Evolutionary conservation across 2,888 invertebrate genomes (phyloP).

Genomic region (Cataglyphis livida): DNA sequence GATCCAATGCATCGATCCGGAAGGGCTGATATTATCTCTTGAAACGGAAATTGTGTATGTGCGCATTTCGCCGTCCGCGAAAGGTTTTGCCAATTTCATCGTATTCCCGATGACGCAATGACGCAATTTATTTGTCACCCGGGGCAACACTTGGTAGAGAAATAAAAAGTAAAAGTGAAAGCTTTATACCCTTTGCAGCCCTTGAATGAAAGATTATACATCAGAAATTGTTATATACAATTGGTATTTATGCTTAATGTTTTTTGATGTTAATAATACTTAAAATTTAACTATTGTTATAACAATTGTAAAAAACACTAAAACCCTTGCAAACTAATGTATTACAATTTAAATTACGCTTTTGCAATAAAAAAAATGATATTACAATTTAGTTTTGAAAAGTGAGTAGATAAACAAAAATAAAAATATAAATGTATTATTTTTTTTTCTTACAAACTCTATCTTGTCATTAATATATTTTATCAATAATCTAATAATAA

Average conservation of each 20-base stretch:
- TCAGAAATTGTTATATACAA: neutral
- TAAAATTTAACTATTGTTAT: neutral
- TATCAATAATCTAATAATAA: neutral
- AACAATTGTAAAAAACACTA: neutral
- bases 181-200: neutral
- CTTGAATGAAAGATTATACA: neutral
- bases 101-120: conserved; percentile 26
- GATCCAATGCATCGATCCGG: conserved; percentile 17
- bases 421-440: neutral
- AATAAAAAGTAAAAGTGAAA: conserved; percentile 24
- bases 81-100: conserved; percentile 20
- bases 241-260: neutral
- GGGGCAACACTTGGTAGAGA: neutral
- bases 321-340: neutral
- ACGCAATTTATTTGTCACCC: conserved; percentile 44
- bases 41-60: conserved; percentile 20
- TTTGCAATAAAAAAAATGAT: neutral
- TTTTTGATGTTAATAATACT: neutral
- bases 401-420: neutral
- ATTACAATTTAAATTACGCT: neutral
- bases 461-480: neutral
- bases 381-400: neutral
- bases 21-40: conserved; percentile 35
- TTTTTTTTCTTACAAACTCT: neutral
- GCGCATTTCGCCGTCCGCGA: conserved; percentile 25